Percentiles rank a stretch among this genome's conserved stretches.
Conservation (phyloP, 2,797 vertebrate species). For the Mareca penelope region DNA sequence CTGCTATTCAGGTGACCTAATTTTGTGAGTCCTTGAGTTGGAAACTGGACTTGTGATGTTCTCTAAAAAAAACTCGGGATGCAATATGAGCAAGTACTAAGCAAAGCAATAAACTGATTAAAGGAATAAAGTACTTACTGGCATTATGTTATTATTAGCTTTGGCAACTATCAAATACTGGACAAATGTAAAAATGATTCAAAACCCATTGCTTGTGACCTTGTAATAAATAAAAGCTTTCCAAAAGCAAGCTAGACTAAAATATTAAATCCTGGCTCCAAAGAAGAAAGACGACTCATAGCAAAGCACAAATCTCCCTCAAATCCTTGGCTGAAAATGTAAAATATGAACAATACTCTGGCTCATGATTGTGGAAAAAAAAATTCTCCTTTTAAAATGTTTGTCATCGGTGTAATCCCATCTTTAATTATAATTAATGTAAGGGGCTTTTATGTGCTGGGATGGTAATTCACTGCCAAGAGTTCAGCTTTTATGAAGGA, state of each 20-base stretch:
- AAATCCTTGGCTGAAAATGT: slow-evolving; percentile 58
- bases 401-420: slow-evolving; percentile 53
- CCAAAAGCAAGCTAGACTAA: slow-evolving; percentile 30
- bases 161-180: background rate
- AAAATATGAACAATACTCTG: slow-evolving; percentile 44
- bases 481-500: slow-evolving; percentile 21
- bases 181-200: slow-evolving; percentile 4
- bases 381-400: slow-evolving; percentile 35
- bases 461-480: background rate
- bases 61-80: background rate
- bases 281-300: background rate
- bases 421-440: slow-evolving; percentile 50
- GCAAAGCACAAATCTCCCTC: slow-evolving; percentile 39
- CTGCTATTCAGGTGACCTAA: background rate
- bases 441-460: slow-evolving; percentile 15
- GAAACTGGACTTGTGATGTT: background rate
- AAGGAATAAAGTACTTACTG: background rate
- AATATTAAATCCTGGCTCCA: slow-evolving; percentile 43
- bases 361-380: slow-evolving; percentile 46
- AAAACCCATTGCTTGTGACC: slow-evolving; percentile 28
- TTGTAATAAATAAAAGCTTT: slow-evolving; percentile 48
- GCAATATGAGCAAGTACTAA: background rate
- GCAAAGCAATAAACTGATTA: slow-evolving; percentile 12
- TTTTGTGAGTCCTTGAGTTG: background rate
- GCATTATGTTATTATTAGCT: slow-evolving; percentile 7